A percentile compares a stretch with the other conserved stretches of the same genome.
Conservation (phyloP, 2,113 vertebrate species). For the Uria lomvia region DNA sequence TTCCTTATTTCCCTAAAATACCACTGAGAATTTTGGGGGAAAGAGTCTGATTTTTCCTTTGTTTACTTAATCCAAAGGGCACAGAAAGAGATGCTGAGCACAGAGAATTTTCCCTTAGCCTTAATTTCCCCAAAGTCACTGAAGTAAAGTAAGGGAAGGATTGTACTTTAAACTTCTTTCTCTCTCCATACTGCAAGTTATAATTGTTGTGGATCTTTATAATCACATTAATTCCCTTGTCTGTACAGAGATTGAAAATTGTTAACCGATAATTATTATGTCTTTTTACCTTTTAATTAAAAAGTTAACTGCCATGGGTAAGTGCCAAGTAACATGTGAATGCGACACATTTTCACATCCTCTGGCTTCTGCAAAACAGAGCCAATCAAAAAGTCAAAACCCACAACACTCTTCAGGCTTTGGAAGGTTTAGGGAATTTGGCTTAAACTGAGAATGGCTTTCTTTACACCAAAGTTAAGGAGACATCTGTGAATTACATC, state of each 20-base stretch:
- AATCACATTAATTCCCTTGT: constrained; percentile 51
- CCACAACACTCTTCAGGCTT: not conserved
- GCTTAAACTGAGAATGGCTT: not conserved
- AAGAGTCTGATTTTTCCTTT: not conserved
- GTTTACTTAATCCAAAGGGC: not conserved
- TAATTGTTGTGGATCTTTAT: constrained; percentile 47
- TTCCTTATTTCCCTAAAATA: not conserved
- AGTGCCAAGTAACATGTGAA: not conserved
- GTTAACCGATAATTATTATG: constrained; percentile 65
- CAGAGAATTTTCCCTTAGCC: not conserved
- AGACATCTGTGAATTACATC: not conserved
- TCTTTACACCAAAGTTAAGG: not conserved
- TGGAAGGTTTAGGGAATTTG: not conserved
- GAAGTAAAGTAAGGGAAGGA: not conserved
- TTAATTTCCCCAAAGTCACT: not conserved
- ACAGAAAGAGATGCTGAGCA: not conserved
- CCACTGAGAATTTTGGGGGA: not conserved
- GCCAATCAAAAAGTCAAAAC: not conserved
- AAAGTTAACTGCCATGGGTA: constrained; percentile 32
- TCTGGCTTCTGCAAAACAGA: not conserved
- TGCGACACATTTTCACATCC: not conserved
- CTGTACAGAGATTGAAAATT: constrained; percentile 60
- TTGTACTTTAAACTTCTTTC: not conserved
- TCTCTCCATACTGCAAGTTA: constrained; percentile 15
- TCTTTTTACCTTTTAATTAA: constrained; percentile 67